Evolutionary conservation across 2,888 invertebrate genomes (phyloP).

Genomic region (Mechanitis mazaeus): DNA sequence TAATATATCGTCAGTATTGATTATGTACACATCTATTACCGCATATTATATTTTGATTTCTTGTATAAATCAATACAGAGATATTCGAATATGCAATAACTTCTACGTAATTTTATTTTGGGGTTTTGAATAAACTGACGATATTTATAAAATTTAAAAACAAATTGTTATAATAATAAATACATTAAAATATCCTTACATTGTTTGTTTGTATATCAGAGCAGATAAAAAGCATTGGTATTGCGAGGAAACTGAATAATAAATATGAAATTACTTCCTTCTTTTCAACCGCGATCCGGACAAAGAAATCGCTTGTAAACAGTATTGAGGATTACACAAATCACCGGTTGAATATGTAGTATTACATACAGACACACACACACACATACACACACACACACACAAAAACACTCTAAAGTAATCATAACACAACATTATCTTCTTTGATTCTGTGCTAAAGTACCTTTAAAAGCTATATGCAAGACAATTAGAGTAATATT

Average conservation of each 20-base stretch:
- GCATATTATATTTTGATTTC: not conserved
- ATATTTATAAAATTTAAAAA: not conserved
- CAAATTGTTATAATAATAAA: conserved; percentile 7
- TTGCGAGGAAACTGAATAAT: conserved; percentile 48
- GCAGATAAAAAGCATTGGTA: conserved; percentile 41
- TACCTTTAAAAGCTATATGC: conserved; percentile 2
- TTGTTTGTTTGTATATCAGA: conserved; percentile 36
- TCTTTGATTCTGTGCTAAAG: not conserved
- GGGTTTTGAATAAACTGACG: not conserved
- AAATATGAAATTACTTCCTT: conserved; percentile 49
- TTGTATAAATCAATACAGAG: not conserved
- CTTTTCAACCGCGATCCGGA: conserved; percentile 41
- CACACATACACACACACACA: conserved; percentile 25
- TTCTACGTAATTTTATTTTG: not conserved
- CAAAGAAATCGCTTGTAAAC: conserved; percentile 53
- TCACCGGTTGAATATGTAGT: conserved; percentile 24
- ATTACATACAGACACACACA: conserved; percentile 5
- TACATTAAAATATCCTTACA: conserved; percentile 4
- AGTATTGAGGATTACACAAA: conserved; percentile 36
- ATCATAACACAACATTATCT: conserved; percentile 16
- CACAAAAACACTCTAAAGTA: conserved; percentile 26
- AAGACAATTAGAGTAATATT: conserved; percentile 5
- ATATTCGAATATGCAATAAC: not conserved
- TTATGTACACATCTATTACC: conserved; percentile 10
- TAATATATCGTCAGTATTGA: not conserved